Evolutionary conservation across 2,113 vertebrate genomes (phyloP).

Genomic region (Clarias gariepinus): DNA sequence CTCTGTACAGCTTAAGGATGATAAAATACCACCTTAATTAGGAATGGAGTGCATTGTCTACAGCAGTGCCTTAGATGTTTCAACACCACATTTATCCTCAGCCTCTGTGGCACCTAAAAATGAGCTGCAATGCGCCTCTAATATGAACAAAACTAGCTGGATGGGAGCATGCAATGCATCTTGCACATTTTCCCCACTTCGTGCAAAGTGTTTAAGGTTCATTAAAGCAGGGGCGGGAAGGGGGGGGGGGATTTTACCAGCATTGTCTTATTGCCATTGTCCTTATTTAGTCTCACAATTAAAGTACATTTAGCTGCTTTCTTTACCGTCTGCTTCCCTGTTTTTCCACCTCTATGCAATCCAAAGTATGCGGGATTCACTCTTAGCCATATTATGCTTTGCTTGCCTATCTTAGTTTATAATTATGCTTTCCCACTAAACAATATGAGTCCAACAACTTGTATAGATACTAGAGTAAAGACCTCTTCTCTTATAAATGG

Average conservation of each 20-base stretch:
- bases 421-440: background rate
- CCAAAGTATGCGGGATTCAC: background rate
- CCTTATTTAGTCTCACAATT: no score
- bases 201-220: no score
- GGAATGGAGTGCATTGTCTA: no score
- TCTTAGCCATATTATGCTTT: background rate
- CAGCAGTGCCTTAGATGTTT: no score
- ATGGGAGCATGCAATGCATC: no score
- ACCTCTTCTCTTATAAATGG: background rate
- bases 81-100: no score
- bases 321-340: background rate
- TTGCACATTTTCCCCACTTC: no score
- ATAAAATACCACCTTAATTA: background rate
- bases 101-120: no score
- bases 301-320: background rate
- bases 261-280: no score
- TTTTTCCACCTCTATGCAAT: background rate
- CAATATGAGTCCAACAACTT: background rate
- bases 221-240: no score
- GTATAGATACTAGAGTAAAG: background rate
- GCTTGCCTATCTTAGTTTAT: background rate
- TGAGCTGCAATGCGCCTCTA: background rate
- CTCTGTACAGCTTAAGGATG: background rate
- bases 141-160: background rate
- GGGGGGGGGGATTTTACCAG: no score